Conservation (phyloP, 2,888 invertebrate species). For the Tenthredo scrophulariae region DNA sequence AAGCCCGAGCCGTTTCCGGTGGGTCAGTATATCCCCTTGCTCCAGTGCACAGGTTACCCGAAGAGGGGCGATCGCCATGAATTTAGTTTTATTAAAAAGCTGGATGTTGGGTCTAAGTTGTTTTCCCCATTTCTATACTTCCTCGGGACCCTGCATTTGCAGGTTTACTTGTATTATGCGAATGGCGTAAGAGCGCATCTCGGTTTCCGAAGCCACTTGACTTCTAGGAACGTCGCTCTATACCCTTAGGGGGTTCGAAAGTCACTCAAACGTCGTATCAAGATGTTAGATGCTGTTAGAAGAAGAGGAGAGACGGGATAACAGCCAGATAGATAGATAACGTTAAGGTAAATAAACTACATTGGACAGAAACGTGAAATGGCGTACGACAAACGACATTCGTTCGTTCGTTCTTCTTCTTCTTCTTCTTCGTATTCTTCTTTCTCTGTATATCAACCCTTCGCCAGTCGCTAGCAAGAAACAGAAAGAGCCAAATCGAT, state of each 20-base stretch:
- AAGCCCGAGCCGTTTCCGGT: constrained; percentile 34
- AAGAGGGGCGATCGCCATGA: not conserved
- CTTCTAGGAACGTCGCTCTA: not conserved
- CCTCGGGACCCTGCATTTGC: not conserved
- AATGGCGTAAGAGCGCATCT: not conserved
- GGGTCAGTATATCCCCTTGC: not conserved
- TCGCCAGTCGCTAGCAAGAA: not conserved
- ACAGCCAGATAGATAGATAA: constrained; percentile 33
- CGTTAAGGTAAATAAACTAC: constrained; percentile 23
- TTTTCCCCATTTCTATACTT: not conserved
- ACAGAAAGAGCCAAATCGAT: constrained; percentile 21
- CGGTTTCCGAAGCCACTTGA: not conserved
- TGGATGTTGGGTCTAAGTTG: not conserved
- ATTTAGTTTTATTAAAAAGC: not conserved
- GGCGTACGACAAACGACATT: constrained; percentile 26
- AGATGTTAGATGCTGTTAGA: constrained; percentile 28
- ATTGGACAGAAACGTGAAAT: constrained; percentile 14
- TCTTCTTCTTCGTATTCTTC: not conserved
- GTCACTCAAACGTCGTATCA: constrained; percentile 44
- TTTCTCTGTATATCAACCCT: not conserved
- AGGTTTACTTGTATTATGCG: not conserved
- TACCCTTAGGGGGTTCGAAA: constrained; percentile 36
- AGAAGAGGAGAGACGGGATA: constrained; percentile 18
- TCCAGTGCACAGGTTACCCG: not conserved
- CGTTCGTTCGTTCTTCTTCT: not conserved